Percentiles rank a stretch among this genome's conserved stretches.
These are phyloP conservation scores for Nansenia antarctica DNA, from an alignment of 2,113 vertebrate species.

Conservation along the genomic window DNA sequence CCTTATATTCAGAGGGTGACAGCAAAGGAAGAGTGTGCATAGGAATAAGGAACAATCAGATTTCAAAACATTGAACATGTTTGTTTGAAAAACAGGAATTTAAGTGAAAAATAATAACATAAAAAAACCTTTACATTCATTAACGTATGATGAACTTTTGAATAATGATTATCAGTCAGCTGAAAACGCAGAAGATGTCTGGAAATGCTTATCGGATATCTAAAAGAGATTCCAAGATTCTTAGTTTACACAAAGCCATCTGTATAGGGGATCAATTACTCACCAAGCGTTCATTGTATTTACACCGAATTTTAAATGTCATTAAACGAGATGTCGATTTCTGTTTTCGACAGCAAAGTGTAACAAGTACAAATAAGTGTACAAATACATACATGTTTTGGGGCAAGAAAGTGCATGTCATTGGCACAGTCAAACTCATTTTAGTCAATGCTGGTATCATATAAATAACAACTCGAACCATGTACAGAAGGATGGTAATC, in stretches of 20 bases:
- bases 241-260: conserved; percentile 36
- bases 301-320: conserved; percentile 57
- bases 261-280: conserved; percentile 51
- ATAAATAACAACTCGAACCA: conserved; percentile 69
- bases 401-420: conserved; percentile 70
- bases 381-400: conserved; percentile 64
- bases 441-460: conserved; percentile 63
- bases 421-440: conserved; percentile 65
- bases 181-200: conserved; percentile 58
- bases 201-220: conserved; percentile 36
- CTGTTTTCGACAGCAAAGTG: conserved; percentile 57
- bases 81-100: conserved; percentile 50
- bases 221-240: conserved; percentile 21
- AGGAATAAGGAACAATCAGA: conserved; percentile 69
- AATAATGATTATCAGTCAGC: conserved; percentile 67
- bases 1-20: conserved; percentile 69
- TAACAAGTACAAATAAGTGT: conserved; percentile 47
- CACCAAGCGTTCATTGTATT: conserved; percentile 49
- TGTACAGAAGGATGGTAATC: conserved; percentile 34
- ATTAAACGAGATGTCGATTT: conserved; percentile 58
- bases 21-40: conserved; percentile 66
- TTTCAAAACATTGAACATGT: conserved; percentile 41
- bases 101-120: conserved; percentile 59
- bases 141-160: conserved; percentile 64
- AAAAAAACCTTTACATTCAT: conserved; percentile 79